These are phyloP conservation scores for Dasyurus viverrinus DNA, from an alignment of 2,113 vertebrate species.

Conservation along the genomic window DNA sequence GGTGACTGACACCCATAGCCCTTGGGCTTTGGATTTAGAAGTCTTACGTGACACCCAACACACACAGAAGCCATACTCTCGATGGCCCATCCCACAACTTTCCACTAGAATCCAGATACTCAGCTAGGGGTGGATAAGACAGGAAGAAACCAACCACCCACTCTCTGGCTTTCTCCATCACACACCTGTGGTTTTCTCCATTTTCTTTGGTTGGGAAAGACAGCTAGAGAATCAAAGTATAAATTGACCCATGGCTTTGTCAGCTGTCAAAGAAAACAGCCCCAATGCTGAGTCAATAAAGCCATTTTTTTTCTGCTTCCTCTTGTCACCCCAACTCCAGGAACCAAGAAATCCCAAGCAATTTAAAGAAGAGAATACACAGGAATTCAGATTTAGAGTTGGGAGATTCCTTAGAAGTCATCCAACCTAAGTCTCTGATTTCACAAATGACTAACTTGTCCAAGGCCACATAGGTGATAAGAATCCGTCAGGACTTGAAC, in stretches of 20 bases:
- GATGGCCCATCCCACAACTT: neutral
- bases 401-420: neutral
- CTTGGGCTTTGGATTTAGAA: neutral
- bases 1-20: neutral
- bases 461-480: neutral
- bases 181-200: neutral
- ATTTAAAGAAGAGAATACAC: neutral
- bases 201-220: neutral
- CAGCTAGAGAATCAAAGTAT: neutral
- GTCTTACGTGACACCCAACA: neutral
- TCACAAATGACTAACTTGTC: neutral
- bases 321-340: neutral
- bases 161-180: neutral
- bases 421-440: neutral
- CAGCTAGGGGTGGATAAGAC: neutral
- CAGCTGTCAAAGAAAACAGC: neutral
- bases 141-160: neutral
- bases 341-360: neutral
- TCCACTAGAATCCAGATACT: neutral
- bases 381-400: neutral
- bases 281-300: neutral
- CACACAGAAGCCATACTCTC: neutral
- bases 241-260: neutral
- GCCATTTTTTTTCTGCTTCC: neutral
- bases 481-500: neutral